phyloP scores from a whole-genome alignment of 2,888 invertebrate genomes.

The Teinopalpus imperialis region DNA sequence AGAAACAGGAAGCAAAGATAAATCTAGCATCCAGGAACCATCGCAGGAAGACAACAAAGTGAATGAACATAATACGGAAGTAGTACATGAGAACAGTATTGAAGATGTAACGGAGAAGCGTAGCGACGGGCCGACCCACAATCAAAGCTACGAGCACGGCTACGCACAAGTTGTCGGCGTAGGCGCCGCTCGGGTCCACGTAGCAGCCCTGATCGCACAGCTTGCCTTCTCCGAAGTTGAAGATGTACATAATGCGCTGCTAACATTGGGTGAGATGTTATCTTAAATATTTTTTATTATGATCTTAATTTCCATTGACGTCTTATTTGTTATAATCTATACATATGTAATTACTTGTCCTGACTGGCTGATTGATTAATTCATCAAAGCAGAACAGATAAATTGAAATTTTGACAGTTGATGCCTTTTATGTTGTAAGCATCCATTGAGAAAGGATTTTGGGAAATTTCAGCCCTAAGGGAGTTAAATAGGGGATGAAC shows the following conservation, averaged over 20 bases:
- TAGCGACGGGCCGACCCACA: not conserved
- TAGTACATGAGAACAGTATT: not conserved
- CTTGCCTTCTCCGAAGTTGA: constrained; percentile 86
- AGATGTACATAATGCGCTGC: constrained; percentile 88
- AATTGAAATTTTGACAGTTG: too few species aligned
- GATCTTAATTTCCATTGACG: too few species aligned
- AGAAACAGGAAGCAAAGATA: not conserved
- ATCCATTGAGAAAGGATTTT: too few species aligned
- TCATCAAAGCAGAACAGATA: too few species aligned
- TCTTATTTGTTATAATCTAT: too few species aligned
- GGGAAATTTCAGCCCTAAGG: too few species aligned
- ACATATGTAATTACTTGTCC: too few species aligned
- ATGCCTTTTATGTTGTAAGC: too few species aligned
- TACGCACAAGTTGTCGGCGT: constrained; percentile 57
- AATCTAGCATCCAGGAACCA: not conserved
- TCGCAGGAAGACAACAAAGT: not conserved
- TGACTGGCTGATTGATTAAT: too few species aligned
- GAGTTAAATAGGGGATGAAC: too few species aligned
- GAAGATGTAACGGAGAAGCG: not conserved
- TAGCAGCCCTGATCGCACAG: constrained; percentile 88
- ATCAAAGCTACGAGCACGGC: not conserved
- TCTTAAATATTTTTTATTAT: not conserved
- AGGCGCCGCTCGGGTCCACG: constrained; percentile 86
- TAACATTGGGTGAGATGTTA: constrained; percentile 66
- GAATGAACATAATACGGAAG: not conserved